phyloP scores from a whole-genome alignment of 1,140 invertebrate genomes.

The Brachionus manjavacas region DNA sequence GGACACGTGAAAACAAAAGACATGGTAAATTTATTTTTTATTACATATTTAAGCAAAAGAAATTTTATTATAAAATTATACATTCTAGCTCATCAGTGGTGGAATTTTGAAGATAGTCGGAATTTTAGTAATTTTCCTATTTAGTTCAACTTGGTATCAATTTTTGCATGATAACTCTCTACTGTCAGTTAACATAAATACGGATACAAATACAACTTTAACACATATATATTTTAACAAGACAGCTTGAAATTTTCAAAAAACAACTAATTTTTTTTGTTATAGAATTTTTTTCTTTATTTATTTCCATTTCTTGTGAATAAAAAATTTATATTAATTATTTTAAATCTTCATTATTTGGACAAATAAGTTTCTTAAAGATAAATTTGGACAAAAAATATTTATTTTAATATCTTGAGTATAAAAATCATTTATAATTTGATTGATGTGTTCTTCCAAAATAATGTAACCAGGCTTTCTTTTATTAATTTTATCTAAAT shows the following conservation, averaged over 20 bases:
- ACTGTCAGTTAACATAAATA: background rate
- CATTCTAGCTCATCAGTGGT: background rate
- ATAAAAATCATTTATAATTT: too few species aligned
- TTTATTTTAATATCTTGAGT: too few species aligned
- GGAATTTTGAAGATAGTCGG: background rate
- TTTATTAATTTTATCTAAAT: too few species aligned
- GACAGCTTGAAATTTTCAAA: background rate
- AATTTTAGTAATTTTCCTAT: slow-evolving; percentile 7
- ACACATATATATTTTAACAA: background rate
- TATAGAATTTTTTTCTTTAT: background rate
- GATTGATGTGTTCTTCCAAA: too few species aligned
- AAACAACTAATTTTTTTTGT: background rate
- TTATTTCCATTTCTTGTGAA: background rate
- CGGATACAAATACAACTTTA: background rate
- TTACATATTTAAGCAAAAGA: too few species aligned
- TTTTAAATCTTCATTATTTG: too few species aligned
- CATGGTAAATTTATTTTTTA: background rate
- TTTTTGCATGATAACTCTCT: background rate
- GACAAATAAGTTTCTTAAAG: too few species aligned
- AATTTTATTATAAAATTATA: background rate
- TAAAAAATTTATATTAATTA: background rate
- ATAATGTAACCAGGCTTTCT: too few species aligned
- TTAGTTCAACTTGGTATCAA: slow-evolving; percentile 21
- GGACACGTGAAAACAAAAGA: slow-evolving; percentile 19
- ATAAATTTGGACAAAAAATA: too few species aligned